phyloP scores from a whole-genome alignment of 2,888 invertebrate genomes.

The Griposia aprilina region DNA sequence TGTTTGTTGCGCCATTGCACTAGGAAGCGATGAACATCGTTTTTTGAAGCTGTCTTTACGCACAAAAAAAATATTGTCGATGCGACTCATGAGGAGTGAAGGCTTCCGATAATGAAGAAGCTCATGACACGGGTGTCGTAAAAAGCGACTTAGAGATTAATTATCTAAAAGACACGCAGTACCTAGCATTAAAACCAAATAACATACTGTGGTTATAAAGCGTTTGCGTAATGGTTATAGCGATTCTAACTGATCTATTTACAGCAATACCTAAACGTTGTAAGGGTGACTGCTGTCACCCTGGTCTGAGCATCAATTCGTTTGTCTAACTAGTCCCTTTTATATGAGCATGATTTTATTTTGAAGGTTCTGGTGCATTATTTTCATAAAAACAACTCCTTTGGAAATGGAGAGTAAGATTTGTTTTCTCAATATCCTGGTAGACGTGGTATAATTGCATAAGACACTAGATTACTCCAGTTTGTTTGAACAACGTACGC shows the following conservation, averaged over 20 bases:
- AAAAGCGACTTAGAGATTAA: no score
- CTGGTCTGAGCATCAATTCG: not conserved
- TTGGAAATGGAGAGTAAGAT: not conserved
- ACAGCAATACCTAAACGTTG: not conserved
- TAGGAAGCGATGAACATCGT: not conserved
- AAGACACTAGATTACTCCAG: not conserved
- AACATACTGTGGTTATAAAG: not conserved
- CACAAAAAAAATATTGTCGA: not conserved
- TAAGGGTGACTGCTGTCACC: not conserved
- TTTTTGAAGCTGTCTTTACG: not conserved
- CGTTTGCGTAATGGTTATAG: not conserved
- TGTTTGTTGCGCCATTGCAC: not conserved
- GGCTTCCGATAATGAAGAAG: not conserved
- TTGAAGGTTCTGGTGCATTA: not conserved
- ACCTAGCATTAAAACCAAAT: not conserved
- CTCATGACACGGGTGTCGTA: no score
- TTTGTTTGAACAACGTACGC: slow-evolving; percentile 35
- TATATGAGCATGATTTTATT: not conserved
- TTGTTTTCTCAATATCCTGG: not conserved
- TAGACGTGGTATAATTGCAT: not conserved
- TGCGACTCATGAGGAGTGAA: not conserved
- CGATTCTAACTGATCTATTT: slow-evolving; percentile 1
- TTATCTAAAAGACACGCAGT: not conserved
- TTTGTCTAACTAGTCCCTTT: not conserved
- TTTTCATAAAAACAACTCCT: not conserved